phyloP scores from a whole-genome alignment of 35 echinoderm and acorn worm genomes.

The Lytechinus variegatus region DNA sequence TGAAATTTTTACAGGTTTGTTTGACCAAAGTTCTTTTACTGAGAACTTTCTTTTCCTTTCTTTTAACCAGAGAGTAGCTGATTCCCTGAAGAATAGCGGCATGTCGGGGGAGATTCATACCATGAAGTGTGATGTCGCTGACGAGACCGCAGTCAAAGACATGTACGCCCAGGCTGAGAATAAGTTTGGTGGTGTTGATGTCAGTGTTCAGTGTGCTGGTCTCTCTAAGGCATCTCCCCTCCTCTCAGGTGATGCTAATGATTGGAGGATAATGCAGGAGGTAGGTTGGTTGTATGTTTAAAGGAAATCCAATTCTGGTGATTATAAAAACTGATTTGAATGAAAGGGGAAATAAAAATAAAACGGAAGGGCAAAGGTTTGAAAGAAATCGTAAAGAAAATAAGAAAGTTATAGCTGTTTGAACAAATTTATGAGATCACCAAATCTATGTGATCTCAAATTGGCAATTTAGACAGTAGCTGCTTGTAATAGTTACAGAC shows the following conservation, averaged over 20 bases:
- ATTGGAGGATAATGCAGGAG: constrained; percentile 49
- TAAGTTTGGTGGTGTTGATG: constrained; percentile 52
- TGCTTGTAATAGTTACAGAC: too few relatives aligned
- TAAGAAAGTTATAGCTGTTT: too few relatives aligned
- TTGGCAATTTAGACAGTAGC: too few relatives aligned
- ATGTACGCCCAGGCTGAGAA: not conserved
- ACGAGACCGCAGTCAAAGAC: constrained; percentile 36
- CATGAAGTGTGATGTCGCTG: constrained; percentile 41
- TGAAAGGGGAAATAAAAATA: too few relatives aligned
- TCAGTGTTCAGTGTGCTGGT: constrained; percentile 53
- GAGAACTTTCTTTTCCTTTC: not conserved
- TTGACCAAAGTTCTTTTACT: too few relatives aligned
- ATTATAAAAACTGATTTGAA: too few relatives aligned
- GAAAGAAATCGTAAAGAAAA: too few relatives aligned
- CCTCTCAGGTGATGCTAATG: constrained; percentile 38
- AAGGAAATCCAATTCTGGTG: too few relatives aligned
- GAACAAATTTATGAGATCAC: too few relatives aligned
- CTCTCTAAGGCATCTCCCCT: constrained; percentile 28
- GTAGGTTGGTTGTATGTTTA: not conserved
- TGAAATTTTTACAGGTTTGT: too few relatives aligned
- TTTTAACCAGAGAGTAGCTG: constrained; percentile 42
- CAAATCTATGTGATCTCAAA: too few relatives aligned
- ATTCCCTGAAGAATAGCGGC: not conserved
- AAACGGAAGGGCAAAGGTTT: too few relatives aligned
- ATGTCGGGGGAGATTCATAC: not conserved